Conservation (phyloP, 1,140 invertebrate genomes). For the Drosophila subpulchrella region DNA sequence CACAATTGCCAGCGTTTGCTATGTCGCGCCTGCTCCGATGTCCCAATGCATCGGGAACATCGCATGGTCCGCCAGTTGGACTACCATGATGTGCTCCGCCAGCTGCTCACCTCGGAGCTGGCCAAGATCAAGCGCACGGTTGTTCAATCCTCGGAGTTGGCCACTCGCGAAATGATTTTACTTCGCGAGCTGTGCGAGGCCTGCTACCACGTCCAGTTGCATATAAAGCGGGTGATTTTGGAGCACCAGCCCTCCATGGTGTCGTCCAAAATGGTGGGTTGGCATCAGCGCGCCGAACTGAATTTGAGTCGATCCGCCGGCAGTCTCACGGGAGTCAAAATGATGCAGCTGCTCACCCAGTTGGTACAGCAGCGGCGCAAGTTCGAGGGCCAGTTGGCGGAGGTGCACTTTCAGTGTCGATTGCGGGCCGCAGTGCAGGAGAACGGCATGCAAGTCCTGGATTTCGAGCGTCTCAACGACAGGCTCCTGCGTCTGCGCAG, state of each 20-base stretch:
- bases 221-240: slow-evolving; percentile 85
- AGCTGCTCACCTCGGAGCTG: slow-evolving; percentile 87
- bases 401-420: slow-evolving; percentile 21
- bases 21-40: slow-evolving; percentile 89
- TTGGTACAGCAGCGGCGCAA: slow-evolving; percentile 85
- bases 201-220: slow-evolving; percentile 80
- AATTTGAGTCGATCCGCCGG: slow-evolving; percentile 86
- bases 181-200: slow-evolving; percentile 88
- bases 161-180: slow-evolving; percentile 89
- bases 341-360: slow-evolving; percentile 88
- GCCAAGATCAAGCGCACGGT: slow-evolving; percentile 85
- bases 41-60: slow-evolving; percentile 88
- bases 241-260: slow-evolving; percentile 86
- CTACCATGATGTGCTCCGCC: slow-evolving; percentile 88
- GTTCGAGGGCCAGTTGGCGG: slow-evolving; percentile 7
- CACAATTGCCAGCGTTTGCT: slow-evolving; percentile 88
- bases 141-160: slow-evolving; percentile 88
- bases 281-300: slow-evolving; percentile 86
- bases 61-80: slow-evolving; percentile 89
- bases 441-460: slow-evolving; percentile 39
- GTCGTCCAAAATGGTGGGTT: slow-evolving; percentile 85
- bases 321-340: slow-evolving; percentile 88
- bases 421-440: slow-evolving; percentile 31
- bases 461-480: slow-evolving; percentile 25
- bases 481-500: slow-evolving; percentile 15